Evolutionary conservation across 2,113 vertebrate genomes (phyloP).

Genomic region (Cochlearius cochlearius): DNA sequence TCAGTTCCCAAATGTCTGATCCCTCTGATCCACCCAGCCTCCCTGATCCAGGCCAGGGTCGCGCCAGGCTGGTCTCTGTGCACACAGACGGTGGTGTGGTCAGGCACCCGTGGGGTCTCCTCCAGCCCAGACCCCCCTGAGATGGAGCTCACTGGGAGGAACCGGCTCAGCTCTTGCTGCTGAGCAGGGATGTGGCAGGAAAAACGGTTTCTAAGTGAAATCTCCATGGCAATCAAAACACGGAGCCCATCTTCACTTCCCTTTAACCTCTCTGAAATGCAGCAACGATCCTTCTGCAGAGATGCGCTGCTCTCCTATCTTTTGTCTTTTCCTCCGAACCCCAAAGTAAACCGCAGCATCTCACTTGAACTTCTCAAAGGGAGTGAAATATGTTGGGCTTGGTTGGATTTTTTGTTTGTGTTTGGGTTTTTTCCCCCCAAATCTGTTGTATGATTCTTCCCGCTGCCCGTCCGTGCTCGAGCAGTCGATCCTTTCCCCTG

Average conservation of each 20-base stretch:
- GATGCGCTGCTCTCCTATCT: not conserved
- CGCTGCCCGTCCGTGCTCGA: not conserved
- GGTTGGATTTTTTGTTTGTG: not conserved
- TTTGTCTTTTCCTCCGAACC: not conserved
- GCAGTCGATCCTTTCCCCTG: not conserved
- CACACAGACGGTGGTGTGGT: not conserved
- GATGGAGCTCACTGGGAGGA: not conserved
- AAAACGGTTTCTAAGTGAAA: conserved; percentile 35
- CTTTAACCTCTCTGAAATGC: conserved; percentile 5
- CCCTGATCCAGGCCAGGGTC: not conserved
- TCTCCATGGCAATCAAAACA: conserved; percentile 52
- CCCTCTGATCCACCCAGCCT: not conserved
- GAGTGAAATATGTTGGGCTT: not conserved
- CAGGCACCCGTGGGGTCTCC: not conserved
- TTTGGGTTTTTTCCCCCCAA: not conserved
- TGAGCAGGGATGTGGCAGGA: not conserved
- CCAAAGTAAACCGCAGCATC: not conserved
- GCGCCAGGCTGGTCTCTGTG: not conserved
- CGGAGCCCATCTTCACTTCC: not conserved
- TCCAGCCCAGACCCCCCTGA: not conserved
- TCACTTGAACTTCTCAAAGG: not conserved
- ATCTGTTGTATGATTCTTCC: not conserved
- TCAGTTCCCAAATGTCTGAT: not conserved
- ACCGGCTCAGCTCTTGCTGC: not conserved
- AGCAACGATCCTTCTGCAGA: not conserved